phyloP scores from a whole-genome alignment of 2,113 vertebrate genomes.

The Gila orcuttii region DNA sequence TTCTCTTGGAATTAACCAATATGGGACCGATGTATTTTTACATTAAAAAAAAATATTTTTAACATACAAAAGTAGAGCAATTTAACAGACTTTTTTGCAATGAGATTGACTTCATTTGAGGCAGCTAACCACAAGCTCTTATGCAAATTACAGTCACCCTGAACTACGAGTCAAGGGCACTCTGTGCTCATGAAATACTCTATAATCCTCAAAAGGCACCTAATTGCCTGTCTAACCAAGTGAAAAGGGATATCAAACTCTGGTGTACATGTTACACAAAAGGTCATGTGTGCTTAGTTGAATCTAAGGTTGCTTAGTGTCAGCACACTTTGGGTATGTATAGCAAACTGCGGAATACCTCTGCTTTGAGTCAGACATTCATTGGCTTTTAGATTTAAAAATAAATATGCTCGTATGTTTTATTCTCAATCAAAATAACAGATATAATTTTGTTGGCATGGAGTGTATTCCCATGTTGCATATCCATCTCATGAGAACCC shows the following conservation, averaged over 20 bases:
- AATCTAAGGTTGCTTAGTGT: neutral
- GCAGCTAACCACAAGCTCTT: neutral
- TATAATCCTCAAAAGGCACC: neutral
- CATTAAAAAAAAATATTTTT: neutral
- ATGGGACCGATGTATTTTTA: too few species aligned
- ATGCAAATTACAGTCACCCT: conserved; percentile 15
- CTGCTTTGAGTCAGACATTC: conserved; percentile 10
- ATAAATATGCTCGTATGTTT: conserved; percentile 11
- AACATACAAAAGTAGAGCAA: neutral
- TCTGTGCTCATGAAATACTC: neutral
- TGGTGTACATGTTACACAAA: neutral
- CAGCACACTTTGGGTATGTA: neutral
- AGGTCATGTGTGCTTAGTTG: neutral
- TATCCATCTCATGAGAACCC: conserved; percentile 25
- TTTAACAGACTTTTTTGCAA: neutral
- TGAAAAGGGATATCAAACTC: conserved; percentile 5
- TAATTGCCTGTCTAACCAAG: neutral
- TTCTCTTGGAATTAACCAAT: neutral
- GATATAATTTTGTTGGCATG: conserved; percentile 18
- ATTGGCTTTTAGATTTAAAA: conserved; percentile 20
- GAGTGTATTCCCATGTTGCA: conserved; percentile 15
- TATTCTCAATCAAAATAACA: conserved; percentile 19
- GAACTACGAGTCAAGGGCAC: conserved; percentile 7
- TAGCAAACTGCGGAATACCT: neutral
- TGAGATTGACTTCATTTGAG: neutral